Evolutionary conservation across 2,113 vertebrate species (phyloP).

Genomic region (Hemiprocne comata): DNA sequence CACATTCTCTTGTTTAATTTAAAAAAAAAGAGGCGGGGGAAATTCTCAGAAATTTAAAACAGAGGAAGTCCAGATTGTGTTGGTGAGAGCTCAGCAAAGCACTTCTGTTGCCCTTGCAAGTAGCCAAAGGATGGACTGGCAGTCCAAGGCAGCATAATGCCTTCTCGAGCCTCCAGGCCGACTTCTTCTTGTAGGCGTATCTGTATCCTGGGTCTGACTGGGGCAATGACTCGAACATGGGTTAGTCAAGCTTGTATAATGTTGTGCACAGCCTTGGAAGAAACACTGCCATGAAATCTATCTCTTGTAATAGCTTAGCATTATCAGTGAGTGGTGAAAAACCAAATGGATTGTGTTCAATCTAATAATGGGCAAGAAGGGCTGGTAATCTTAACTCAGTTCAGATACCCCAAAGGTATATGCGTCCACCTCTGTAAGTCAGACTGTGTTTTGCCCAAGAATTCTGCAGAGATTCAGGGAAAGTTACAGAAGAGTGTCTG

Average conservation of each 20-base stretch:
- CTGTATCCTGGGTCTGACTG: neutral
- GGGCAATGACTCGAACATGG: neutral
- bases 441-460: neutral
- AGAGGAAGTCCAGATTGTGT: neutral
- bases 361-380: neutral
- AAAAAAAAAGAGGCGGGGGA: neutral
- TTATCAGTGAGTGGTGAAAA: neutral
- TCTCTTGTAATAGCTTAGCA: neutral
- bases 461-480: neutral
- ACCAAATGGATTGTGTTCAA: neutral
- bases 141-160: neutral
- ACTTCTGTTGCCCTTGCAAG: fast-evolving
- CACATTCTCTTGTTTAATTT: neutral
- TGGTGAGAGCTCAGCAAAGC: neutral
- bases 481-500: fast-evolving
- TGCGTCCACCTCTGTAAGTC: neutral
- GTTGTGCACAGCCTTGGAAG: neutral
- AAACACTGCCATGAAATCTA: neutral
- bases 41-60: neutral
- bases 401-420: neutral
- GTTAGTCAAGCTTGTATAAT: neutral
- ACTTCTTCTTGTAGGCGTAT: neutral
- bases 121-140: fast-evolving
- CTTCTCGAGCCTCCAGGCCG: neutral
- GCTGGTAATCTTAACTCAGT: neutral